phyloP scores from a whole-genome alignment of 2,888 invertebrate genomes.

The Pristionchus fissidentatus region DNA sequence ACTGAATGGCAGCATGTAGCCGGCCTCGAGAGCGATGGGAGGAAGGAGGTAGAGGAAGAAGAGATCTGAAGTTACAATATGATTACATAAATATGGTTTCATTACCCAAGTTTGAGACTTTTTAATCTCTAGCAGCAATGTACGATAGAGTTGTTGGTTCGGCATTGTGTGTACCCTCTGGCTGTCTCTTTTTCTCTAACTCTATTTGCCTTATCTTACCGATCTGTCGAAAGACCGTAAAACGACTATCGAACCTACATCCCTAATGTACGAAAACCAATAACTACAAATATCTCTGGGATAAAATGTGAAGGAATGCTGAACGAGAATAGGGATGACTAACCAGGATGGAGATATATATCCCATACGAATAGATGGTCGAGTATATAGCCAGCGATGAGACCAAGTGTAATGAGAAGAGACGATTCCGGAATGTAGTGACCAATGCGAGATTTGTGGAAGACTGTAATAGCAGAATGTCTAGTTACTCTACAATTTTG shows the following conservation, averaged over 20 bases:
- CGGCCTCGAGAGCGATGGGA: constrained; percentile 97
- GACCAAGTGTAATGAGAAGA: constrained; percentile 61
- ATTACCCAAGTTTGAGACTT: too few relatives aligned
- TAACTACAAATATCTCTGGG: background rate
- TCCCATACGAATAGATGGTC: constrained; percentile 60
- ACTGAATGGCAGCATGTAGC: constrained; percentile 91
- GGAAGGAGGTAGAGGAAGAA: constrained; percentile 98
- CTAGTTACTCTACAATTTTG: background rate
- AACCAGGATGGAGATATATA: constrained; percentile 65
- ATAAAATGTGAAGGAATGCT: background rate
- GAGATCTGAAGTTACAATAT: constrained; percentile 85
- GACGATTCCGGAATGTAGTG: constrained; percentile 66
- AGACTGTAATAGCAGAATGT: constrained; percentile 52
- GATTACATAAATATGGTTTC: background rate
- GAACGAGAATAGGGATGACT: too few relatives aligned
- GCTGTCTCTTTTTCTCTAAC: too few relatives aligned
- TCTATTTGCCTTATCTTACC: too few relatives aligned
- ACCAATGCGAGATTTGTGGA: constrained; percentile 56
- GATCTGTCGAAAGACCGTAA: too few relatives aligned
- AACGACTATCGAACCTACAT: too few relatives aligned
- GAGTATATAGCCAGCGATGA: constrained; percentile 60
- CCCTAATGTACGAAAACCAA: background rate
- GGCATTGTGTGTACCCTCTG: too few relatives aligned
- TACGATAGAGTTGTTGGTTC: too few relatives aligned
- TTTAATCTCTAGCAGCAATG: too few relatives aligned